Evolutionary conservation across 2,888 invertebrate species (phyloP), one percentile per base, ranked within the genome.

Genomic region (Philereme transversata): DNA sequence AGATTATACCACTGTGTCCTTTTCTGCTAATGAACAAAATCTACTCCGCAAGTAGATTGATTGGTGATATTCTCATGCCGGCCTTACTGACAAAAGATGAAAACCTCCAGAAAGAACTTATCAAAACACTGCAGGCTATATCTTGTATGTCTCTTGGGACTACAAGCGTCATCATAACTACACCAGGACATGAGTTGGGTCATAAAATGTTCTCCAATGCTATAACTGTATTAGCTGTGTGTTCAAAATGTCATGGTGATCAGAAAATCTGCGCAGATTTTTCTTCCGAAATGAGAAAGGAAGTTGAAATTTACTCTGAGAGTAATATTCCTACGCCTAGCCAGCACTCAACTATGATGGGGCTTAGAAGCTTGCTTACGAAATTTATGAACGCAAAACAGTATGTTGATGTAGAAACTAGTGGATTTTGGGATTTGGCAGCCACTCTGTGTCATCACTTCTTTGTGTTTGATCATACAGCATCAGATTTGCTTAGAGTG

Each of bases 21-120:
- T 74, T 90, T 22, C 58, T 92, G 7, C 63, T 90, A 34, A 48
- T 84, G 44, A 88, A 79, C 60, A 87, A 87, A 73, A 74, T 80
- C 5, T 73, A 77, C 44, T 82, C 88, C 38, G 76, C 85, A 45
- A 87, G 90, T 64, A 90, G 87, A 73, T 66, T 91, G 6, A 86
- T 92, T 46, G 86, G 85, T 33, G 90, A 92, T 38, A 74, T 90
- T 52, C 70, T 92, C 7, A 83, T 91, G 76, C 90, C 91, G 60
- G 86, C 85, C 3, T 83, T 91, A 54, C 73, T 87, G 10, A 80
- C 79, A 33, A 90, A 87, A 72, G 76, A 88, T 47, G 41, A 62
- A 48, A 75, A 74, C 4, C 51, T 86, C n/a, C 88, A 90, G 62
- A 77, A 71, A 52, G 72, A 77, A 62, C 69, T 92, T 5, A 66